Evolutionary conservation across 2,888 invertebrate species (phyloP).

Genomic region (Malthinus flaveolus): DNA sequence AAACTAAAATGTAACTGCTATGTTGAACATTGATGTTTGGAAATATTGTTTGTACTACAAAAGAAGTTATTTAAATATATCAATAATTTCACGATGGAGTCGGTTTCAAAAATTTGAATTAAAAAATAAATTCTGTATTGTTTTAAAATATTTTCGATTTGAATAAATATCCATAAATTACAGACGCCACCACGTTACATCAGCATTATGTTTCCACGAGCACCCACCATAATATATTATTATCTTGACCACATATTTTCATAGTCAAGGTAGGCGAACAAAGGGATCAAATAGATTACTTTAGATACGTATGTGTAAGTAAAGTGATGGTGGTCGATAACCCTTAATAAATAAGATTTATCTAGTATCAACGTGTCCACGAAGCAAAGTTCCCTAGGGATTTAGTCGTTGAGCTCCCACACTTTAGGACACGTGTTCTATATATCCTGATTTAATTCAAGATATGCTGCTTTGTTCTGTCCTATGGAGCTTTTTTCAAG

Average conservation of each 20-base stretch:
- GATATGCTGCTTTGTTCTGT: constrained; percentile 27
- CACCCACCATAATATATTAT: neutral
- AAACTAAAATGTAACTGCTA: too few relatives aligned
- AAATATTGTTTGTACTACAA: too few relatives aligned
- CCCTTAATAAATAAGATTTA: constrained; percentile 31
- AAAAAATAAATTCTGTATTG: neutral
- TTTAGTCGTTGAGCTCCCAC: constrained; percentile 26
- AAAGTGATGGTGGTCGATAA: constrained; percentile 28
- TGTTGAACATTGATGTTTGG: too few relatives aligned
- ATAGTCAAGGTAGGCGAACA: constrained; percentile 7
- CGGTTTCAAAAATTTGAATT: too few relatives aligned
- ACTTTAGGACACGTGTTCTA: constrained; percentile 30
- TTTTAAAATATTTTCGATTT: neutral
- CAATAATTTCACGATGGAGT: too few relatives aligned
- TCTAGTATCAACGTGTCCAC: constrained; percentile 30
- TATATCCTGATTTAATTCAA: constrained; percentile 29
- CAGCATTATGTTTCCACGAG: neutral
- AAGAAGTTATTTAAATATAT: too few relatives aligned
- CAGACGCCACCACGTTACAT: neutral
- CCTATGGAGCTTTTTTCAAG: constrained; percentile 17
- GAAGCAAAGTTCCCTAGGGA: constrained; percentile 24
- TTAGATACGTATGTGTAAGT: constrained; percentile 22
- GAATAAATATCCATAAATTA: constrained; percentile 1
- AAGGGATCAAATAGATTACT: constrained; percentile 19
- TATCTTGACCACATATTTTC: neutral